phyloP scores from a whole-genome alignment of 2,797 vertebrate species.

The Zalophus californianus region DNA sequence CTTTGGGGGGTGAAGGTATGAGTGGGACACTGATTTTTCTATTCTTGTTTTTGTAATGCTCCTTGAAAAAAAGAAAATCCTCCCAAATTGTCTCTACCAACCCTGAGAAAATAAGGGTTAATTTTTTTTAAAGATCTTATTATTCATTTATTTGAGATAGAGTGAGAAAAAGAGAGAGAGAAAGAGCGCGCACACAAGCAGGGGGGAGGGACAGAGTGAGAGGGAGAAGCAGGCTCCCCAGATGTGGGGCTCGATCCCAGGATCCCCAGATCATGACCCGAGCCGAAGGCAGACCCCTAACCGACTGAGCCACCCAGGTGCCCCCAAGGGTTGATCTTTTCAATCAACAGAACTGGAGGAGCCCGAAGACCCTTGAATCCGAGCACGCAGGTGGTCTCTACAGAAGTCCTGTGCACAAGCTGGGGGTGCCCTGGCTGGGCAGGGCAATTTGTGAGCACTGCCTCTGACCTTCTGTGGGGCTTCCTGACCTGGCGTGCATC shows the following conservation, averaged over 20 bases:
- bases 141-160: background rate
- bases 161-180: background rate
- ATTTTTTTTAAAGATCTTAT: background rate
- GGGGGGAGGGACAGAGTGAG: background rate
- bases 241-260: background rate
- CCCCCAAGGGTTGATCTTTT: background rate
- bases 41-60: conserved; percentile 8
- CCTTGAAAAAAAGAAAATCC: background rate
- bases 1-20: background rate
- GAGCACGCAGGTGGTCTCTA: background rate
- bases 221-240: background rate
- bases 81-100: background rate
- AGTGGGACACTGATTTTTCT: background rate
- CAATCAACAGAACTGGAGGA: background rate
- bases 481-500: background rate
- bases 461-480: background rate
- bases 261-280: background rate
- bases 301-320: background rate
- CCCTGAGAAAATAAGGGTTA: background rate
- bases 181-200: background rate
- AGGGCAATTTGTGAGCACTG: background rate
- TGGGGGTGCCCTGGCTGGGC: background rate
- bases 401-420: background rate
- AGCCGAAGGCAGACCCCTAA: background rate
- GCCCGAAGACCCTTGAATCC: no score